Base-by-base conservation (phyloP, 2,888 invertebrate species). In the Mesoligia furuncula region DNA sequence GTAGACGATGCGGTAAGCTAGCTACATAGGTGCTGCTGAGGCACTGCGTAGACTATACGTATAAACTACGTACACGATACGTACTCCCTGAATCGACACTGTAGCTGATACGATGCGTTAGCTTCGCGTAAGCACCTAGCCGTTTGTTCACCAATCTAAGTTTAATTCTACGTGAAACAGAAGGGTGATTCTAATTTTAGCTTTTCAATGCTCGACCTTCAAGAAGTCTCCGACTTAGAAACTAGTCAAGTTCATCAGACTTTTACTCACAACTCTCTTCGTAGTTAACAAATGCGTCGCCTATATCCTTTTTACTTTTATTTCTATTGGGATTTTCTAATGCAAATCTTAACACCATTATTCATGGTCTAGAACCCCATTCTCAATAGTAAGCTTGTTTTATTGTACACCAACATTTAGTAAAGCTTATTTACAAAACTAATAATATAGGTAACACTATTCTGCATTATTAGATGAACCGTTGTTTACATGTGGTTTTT, bases 181-280 rank as follows among this genome's bases (percentile, higher is more conserved):
- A 68, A 73, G 39, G 48, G 72, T 68, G 48, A 15, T 27, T 20
- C 15, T 39, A 73, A 15, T 27, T 68, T 27, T 36, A 73, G n/a
- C n/a, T n/a, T 36, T 20, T 36, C 13, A 20, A 48, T 39, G 48
- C 67, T 24, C 13, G n/a, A 48, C 72, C 68, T 48, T 73, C 20
- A 68, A 13, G 31, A 67, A 48, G n/a, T 48, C 36, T 27, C 9
- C 15, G 51, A 73, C 51, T 20, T 48, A 73, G 39, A 36, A 67
- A 67, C 8, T 67, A 9, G 8, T 2, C 17, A n/a, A n/a, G 48
- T 73, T 39, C 6, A 68, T 73, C 9, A 51, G 9, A 68, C 3
- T 27, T 48, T 48, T n/a, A 66, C 36, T 20, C 9, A 8, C n/a
- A 67, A n/a, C 48, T 66, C 7, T 48, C 13, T 42, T 2, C 36